Evolutionary conservation across 2,888 invertebrate species (phyloP).

Genomic region (Glyphotaelius pellucidus): DNA sequence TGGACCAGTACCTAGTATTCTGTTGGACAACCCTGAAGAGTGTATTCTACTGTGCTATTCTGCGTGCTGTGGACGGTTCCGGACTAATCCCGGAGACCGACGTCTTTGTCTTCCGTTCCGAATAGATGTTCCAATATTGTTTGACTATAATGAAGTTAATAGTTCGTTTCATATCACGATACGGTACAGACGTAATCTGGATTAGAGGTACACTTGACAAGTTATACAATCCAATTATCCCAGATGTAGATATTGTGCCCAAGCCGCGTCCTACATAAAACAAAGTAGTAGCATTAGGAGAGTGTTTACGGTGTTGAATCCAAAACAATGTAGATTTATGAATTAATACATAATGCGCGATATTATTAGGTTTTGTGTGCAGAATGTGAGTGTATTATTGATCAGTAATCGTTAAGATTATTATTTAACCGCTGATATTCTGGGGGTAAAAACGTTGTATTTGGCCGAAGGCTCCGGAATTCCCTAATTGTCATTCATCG

Average conservation of each 20-base stretch:
- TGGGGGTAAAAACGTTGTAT: slow-evolving; percentile 7
- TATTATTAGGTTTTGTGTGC: background rate
- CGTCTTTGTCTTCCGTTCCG: slow-evolving; percentile 48
- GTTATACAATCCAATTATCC: slow-evolving; percentile 7
- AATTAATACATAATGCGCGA: background rate
- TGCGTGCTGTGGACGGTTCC: background rate
- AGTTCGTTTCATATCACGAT: slow-evolving; percentile 37
- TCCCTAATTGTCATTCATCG: slow-evolving; percentile 57
- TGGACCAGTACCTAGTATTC: background rate
- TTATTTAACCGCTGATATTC: slow-evolving; percentile 10
- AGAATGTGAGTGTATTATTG: background rate
- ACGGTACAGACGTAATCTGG: slow-evolving; percentile 3
- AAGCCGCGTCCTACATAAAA: background rate
- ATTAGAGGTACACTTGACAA: slow-evolving; percentile 23
- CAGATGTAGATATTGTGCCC: background rate
- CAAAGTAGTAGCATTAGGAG: background rate
- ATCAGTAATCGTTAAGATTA: slow-evolving; percentile 6
- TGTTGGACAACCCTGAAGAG: background rate
- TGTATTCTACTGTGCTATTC: background rate
- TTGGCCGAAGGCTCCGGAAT: slow-evolving; percentile 43
- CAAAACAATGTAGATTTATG: background rate
- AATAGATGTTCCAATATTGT: slow-evolving; percentile 51
- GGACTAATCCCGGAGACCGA: slow-evolving; percentile 47
- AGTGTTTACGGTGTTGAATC: slow-evolving; percentile 2
- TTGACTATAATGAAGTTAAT: slow-evolving; percentile 55